Evolutionary conservation across 2,113 vertebrate genomes (phyloP), one percentile per base, ranked within the genome.

Genomic region (Pao palembangensis): DNA sequence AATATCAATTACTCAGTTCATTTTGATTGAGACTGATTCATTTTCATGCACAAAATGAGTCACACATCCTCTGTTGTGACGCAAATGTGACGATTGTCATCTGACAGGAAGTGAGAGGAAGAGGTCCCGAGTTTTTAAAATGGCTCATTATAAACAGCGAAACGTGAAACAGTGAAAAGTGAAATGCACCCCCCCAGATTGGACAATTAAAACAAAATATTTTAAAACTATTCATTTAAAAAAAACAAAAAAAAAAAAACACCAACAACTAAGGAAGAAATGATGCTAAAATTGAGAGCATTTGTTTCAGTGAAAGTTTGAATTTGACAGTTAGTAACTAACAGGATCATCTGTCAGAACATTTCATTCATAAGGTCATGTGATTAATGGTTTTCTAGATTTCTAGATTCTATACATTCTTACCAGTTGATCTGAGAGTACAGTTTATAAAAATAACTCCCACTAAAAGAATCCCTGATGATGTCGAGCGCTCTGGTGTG

Each of bases 61-160:
- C 43, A 46, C 18, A 46, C 44, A 44, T 43, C 51, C 55, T 64
- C 31, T 49, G 17, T 13, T 6, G 4, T 43, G 43, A 50, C 6
- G 31, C 49, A 38, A 18, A 56, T 15, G 15, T 3, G 7, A 28
- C 31, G 48, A 54, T 72, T 56, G 46, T 23, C 18, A 34, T 19
- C 1, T 58, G 14, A 20, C 17, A 54, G 31, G 44, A 60, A 51
- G 23, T 58, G 14, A 20, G 31, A 58, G 43, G 50, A 60, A 55
- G 23, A 43, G 20, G 14, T 20, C 19, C 12, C 19, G 19, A 51
- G 28, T 31, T 31, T 31, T 31, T 3, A 5, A 38, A 38, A 12
- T 38, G 11, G 34, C 34, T 38, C 34, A 38, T 11, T 12, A 11
- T 38, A 38, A 38, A 38, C 34, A 38, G 34, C 11, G 34, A 61